Evolutionary conservation across 2,797 vertebrate species (phyloP).

Genomic region (Leptoclinus maculatus): DNA sequence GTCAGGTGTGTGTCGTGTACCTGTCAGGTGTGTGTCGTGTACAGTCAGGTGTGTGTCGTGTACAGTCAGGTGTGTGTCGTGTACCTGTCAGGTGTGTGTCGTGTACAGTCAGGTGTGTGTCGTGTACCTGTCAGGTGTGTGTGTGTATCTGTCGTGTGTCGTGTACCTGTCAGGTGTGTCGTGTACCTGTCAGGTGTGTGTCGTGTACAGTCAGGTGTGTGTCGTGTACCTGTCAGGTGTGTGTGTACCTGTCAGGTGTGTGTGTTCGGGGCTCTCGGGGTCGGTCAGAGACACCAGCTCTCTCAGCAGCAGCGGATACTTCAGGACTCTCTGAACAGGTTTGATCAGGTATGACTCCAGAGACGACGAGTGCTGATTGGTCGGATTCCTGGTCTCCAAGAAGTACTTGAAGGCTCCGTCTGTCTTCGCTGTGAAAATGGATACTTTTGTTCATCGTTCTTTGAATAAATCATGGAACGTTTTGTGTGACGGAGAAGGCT

Average conservation of each 20-base stretch:
- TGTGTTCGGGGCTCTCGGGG: slow-evolving; percentile 91
- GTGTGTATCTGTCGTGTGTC: too few species aligned
- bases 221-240: neutral
- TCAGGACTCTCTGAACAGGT: slow-evolving; percentile 95
- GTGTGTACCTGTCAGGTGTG: slow-evolving; percentile 89
- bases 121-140: neutral
- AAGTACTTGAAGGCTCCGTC: slow-evolving; percentile 93
- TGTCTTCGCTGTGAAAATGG: slow-evolving; percentile 86
- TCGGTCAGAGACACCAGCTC: slow-evolving; percentile 93
- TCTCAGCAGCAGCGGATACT: slow-evolving; percentile 93
- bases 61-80: too few species aligned
- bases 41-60: too few species aligned
- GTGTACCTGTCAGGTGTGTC: too few species aligned
- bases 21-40: neutral
- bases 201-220: too few species aligned
- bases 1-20: too few species aligned
- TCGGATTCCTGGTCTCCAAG: slow-evolving; percentile 92
- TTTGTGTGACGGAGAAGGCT: slow-evolving; percentile 27
- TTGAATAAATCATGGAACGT: neutral
- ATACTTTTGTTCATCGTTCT: neutral
- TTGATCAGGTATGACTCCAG: slow-evolving; percentile 98
- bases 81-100: too few species aligned
- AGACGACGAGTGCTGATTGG: slow-evolving; percentile 95
- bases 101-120: too few species aligned
- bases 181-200: too few species aligned